phyloP scores from a whole-genome alignment of 2,113 vertebrate species.

The Macrotis lagotis region DNA sequence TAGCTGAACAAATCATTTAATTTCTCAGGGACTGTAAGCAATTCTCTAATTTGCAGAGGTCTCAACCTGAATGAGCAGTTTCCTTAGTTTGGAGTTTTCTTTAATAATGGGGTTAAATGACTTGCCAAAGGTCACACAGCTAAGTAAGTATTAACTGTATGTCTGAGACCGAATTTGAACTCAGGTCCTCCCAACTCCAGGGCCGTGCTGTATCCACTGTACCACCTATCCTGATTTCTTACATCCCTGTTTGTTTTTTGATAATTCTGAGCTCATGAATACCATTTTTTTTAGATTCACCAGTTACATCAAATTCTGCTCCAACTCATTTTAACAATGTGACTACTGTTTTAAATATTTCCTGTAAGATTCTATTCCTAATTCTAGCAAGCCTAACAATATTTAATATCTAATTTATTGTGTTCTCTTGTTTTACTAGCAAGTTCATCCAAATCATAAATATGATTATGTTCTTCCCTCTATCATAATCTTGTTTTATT shows the following conservation, averaged over 20 bases:
- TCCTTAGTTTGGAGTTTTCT: neutral
- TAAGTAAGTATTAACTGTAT: no score
- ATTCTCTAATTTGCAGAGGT: neutral
- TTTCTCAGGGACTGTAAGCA: neutral
- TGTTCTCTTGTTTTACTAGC: neutral
- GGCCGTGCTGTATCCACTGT: no score
- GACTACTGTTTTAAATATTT: neutral
- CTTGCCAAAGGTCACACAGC: no score
- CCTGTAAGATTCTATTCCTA: neutral
- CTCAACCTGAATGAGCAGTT: neutral
- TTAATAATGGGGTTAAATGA: no score
- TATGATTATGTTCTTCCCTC: neutral
- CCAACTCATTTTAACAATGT: neutral
- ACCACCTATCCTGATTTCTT: no score
- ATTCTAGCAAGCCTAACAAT: neutral
- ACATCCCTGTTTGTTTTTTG: no score
- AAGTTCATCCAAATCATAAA: neutral
- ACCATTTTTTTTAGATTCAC: no score
- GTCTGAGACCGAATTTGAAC: no score
- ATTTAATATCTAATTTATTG: neutral
- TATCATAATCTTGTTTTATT: neutral
- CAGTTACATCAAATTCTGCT: neutral
- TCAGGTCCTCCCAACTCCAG: no score
- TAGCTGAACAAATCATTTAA: neutral
- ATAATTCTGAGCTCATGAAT: no score